These are phyloP conservation scores for Torymus aiolomorphi DNA, from an alignment of 2,888 invertebrate species.

Conservation along the genomic window DNA sequence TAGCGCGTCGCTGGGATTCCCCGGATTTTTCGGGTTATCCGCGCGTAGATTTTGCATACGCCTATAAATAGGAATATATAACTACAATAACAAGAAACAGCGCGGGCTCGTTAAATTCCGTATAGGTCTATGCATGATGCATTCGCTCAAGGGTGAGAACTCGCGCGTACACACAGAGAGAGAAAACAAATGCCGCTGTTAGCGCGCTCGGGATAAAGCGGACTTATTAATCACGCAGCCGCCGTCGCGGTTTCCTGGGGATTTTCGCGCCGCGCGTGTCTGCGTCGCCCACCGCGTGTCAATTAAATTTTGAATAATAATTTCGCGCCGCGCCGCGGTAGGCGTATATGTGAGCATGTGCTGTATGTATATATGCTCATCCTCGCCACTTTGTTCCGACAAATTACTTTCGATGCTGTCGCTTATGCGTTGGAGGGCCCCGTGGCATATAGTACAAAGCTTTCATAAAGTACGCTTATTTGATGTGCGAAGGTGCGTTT, in stretches of 20 bases:
- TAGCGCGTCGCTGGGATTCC: not conserved
- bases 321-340: conserved; percentile 48
- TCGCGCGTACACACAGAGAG: not conserved
- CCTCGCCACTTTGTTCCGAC: conserved; percentile 34
- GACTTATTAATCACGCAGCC: conserved; percentile 53
- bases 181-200: conserved; percentile 54
- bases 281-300: conserved; percentile 62
- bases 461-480: too few species aligned
- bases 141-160: conserved; percentile 43
- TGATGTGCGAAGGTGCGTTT: too few species aligned
- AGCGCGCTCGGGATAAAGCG: conserved; percentile 43
- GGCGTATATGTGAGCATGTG: conserved; percentile 27
- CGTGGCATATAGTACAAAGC: too few species aligned
- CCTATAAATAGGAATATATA: too few species aligned
- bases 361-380: not conserved
- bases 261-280: conserved; percentile 8
- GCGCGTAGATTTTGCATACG: not conserved
- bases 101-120: too few species aligned
- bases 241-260: not conserved
- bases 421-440: not conserved
- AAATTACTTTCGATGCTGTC: conserved; percentile 42
- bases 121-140: not conserved
- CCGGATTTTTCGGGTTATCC: not conserved
- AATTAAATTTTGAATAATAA: conserved; percentile 67
- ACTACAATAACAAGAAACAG: too few species aligned